These are phyloP conservation scores for Notolabrus celidotus DNA, from an alignment of 2,797 vertebrate genomes.

Conservation along the genomic window DNA sequence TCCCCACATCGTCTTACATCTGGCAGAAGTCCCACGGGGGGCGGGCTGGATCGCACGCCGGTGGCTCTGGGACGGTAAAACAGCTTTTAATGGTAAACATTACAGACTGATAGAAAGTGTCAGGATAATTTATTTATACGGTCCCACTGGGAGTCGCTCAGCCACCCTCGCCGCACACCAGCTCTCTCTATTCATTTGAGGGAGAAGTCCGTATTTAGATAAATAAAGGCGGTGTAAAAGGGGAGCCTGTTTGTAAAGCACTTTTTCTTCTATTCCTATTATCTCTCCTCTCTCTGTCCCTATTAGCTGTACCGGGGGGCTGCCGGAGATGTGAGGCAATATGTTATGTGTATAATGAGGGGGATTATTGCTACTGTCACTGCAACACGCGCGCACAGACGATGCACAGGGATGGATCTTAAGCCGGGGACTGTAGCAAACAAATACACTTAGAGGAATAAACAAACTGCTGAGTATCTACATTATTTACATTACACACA, in stretches of 20 bases:
- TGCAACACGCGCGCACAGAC: slow-evolving; percentile 54
- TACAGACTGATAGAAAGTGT: slow-evolving; percentile 83
- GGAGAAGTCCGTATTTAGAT: slow-evolving; percentile 68
- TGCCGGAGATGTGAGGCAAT: slow-evolving; percentile 73
- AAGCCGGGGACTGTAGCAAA: slow-evolving; percentile 62
- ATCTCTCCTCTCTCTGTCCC: slow-evolving; percentile 66
- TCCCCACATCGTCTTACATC: slow-evolving; percentile 89
- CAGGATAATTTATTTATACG: slow-evolving; percentile 81
- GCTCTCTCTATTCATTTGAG: slow-evolving; percentile 70
- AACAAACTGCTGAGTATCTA: slow-evolving; percentile 58
- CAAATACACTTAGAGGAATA: slow-evolving; percentile 69
- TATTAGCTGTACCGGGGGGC: slow-evolving; percentile 79
- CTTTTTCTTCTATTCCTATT: slow-evolving; percentile 60
- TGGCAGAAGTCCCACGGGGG: slow-evolving; percentile 92
- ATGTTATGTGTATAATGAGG: slow-evolving; percentile 80
- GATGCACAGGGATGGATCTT: slow-evolving; percentile 61
- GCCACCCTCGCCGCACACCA: slow-evolving; percentile 57
- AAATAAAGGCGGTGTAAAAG: slow-evolving; percentile 72
- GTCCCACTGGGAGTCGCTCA: slow-evolving; percentile 68
- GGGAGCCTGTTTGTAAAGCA: slow-evolving; percentile 70
- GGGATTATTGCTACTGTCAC: slow-evolving; percentile 77
- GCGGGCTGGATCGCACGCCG: slow-evolving; percentile 87
- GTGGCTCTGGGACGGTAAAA: slow-evolving; percentile 89
- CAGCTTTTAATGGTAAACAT: slow-evolving; percentile 94
- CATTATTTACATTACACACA: slow-evolving; percentile 64